Base-by-base conservation (phyloP, 2,113 vertebrate genomes). In the Aspiorhynchus laticeps region DNA sequence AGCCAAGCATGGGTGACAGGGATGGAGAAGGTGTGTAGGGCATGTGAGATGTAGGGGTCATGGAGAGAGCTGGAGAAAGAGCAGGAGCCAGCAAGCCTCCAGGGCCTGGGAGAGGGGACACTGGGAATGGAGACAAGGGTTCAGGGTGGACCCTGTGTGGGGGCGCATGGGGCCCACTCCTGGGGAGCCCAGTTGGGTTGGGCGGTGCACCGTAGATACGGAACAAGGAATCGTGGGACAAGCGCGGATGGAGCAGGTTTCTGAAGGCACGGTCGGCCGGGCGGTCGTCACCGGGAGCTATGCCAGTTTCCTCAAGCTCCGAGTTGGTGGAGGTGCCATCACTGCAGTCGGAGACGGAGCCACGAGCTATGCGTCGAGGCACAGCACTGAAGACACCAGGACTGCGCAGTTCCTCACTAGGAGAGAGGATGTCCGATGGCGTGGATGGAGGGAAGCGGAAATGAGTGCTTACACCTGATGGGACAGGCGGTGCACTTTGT, bases 391-490 rank as follows among this genome's bases (percentile, higher is more conserved):
- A 97, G 87, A 96, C 92, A 0, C 96, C 95, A 0, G 97, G 97
- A 2, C 97, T 97, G 69, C 97, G 96, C 56, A 97, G 95, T 17
- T 97, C 97, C 91, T 98, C 97, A 0, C 93, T 96, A 26, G 97
- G 97, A 0, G 97, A 98, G 10, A 97, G 94, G 33, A 97, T 93
- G 5, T 97, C 97, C 0, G 96, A 96, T 0, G 97, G 96, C 0
- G 97, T 97, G 19, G 96, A 96, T 14, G 97, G 96, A 2, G 97
- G 97, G 85, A 98, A 98, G 3, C 97, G 96, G 93, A 98, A 98
- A 88, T 98, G 97, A 69, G 94, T 94, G 51, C 94, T 91, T 43
- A 93, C 89, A 0, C 96, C 97, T 0, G 95, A 94, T 0, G 97
- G 96, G 61, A 97, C 95, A 0, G 97, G 96, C 0, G 97, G 97